A percentile compares a stretch with the other conserved stretches of the same genome.
Evolutionary conservation across 2,888 invertebrate genomes (phyloP).

Genomic region (Pherbina coryleti): DNA sequence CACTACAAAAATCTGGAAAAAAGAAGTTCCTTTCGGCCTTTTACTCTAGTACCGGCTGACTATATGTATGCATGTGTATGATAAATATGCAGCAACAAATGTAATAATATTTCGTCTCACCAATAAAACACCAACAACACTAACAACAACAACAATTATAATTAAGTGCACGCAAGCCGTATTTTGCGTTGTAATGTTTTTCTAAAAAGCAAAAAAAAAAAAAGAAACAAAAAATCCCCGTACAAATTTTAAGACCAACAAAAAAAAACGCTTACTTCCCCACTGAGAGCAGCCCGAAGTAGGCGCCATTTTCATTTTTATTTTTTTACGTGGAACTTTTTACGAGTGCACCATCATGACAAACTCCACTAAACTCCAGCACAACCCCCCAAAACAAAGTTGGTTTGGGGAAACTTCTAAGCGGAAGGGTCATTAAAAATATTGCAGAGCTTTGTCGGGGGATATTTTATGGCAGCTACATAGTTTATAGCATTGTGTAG

Average conservation of each 20-base stretch:
- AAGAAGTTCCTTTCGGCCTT: conserved; percentile 12
- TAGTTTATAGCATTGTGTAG: conserved; percentile 3
- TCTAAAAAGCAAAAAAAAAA: conserved; percentile 9
- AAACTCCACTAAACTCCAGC: conserved; percentile 1
- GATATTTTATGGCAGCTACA: conserved; percentile 10
- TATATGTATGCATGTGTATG: neutral
- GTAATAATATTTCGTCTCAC: conserved; percentile 30
- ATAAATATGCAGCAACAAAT: conserved; percentile 39
- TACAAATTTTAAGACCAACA: neutral
- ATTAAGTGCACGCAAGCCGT: conserved; percentile 46
- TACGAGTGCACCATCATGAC: conserved; percentile 1
- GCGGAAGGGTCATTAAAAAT: conserved; percentile 57
- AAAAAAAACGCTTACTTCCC: neutral
- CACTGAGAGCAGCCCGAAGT: neutral
- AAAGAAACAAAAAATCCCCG: neutral
- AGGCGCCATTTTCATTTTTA: conserved; percentile 7
- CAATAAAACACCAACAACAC: conserved; percentile 11
- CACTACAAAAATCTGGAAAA: conserved; percentile 31
- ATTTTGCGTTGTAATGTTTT: conserved; percentile 37
- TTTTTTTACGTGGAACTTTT: conserved; percentile 20
- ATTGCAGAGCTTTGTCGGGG: conserved; percentile 14
- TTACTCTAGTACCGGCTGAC: neutral
- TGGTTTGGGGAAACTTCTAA: conserved; percentile 26
- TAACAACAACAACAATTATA: conserved; percentile 34
- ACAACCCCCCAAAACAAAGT: neutral